Base-by-base conservation (phyloP, 2,113 vertebrate species). In the Platycercus adscitus region DNA sequence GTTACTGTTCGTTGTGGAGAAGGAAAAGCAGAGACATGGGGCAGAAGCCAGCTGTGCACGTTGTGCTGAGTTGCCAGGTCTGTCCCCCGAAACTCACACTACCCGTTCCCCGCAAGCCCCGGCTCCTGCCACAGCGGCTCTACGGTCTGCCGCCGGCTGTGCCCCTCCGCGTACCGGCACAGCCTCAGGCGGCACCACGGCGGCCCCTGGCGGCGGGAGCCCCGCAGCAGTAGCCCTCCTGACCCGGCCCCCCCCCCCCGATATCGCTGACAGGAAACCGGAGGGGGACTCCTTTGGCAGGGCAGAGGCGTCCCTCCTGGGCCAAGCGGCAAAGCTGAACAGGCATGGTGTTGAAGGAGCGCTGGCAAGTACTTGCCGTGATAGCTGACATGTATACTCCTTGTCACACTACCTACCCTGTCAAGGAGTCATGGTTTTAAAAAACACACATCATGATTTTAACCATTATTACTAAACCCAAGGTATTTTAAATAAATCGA, bases 1-100 rank as follows among this genome's bases (percentile, higher is more conserved):
- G 43, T 3, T 7, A 3, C 2, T 1, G 28, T 0, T 28, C 9
- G 1, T 11, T 0, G 6, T 8, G 17, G 28, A n/a, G n/a, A 15
- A 16, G 66, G 66, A 11, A 7, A 3, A 16, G 81, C 73, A 5
- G 69, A 1, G 69, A 0, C 3, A 0, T 0, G 15, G 58, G 37
- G 20, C 29, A 14, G 43, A 5, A 24, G 35, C 8, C 50, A 11
- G 41, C 3, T 2, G 18, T 0, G 44, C 56, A n/a, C 56, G 13
- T 23, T n/a, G 55, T 23, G 55, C 55, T 15, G 55, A 33, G 55
- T 5, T 58, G 39, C 18, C 0, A 17, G 41, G 0, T 5, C 20
- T 2, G 26, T 5, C 3, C 1, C 2, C 3, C 10, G 1, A 1
- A 7, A 9, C 8, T 1, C 43, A 20, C 49, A 13, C 5, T 2